Evolutionary conservation across 1,140 invertebrate species (phyloP), one percentile per base, ranked within the genome.

Genomic region (Eciton burchellii): DNA sequence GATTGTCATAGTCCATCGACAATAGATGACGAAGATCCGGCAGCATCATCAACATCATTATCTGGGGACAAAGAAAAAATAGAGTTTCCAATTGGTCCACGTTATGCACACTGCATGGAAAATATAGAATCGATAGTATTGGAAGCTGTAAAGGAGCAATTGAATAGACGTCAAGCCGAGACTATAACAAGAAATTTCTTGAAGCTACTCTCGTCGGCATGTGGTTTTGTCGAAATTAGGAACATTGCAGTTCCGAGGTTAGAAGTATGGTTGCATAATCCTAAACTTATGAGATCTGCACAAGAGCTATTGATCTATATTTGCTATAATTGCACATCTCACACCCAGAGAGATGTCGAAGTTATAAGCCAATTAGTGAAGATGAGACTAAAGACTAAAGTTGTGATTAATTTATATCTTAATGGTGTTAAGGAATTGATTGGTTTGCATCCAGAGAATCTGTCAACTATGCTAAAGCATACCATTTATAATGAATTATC

Each of bases 401-500:
- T 97, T 3, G 95, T 99, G 29, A 96, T 98, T 19, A 98, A 97
- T 91, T 96, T 98, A 65, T 99, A 98, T 92, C 95, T 98, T 87
- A 95, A 96, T 12, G 98, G 98, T 89, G 96, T 99, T 0, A 96
- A 96, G 93, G 97, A 95, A 91, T 91, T 95, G 54, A 94, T 95
- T 12, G 90, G 91, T 24, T 65, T 93, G 14, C 97, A 97, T 91
- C 95, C 97, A 6, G 97, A 97, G 21, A 98, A 99, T 90, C 93
- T 99, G 9, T 95, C 96, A 41, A 97, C 97, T n/a, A 96, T 99
- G 49, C 93, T 99, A 81, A 98, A 98, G 85, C 97, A 98, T 88
- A 98, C 98, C 0, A 97, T 99, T 83, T 98, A 98, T 93, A 99
- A 99, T 93, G 98, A 99, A 94, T 94, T 99, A 45, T 98, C 98